Conservation (phyloP, 2,888 invertebrate genomes). For the Parthenolecanium corni region DNA sequence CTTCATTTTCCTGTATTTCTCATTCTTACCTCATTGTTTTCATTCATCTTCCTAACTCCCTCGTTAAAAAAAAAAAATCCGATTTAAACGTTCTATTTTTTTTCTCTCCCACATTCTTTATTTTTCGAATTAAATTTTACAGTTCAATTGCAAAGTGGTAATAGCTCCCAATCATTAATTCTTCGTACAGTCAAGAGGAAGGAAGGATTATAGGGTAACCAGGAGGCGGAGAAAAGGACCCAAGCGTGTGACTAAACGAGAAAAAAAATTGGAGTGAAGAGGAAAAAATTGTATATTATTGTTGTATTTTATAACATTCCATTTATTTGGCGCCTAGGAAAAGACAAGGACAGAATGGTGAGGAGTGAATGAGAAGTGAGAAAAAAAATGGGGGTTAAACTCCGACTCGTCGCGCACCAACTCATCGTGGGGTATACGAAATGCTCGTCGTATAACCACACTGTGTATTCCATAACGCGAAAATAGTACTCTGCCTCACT, state of each 20-base stretch:
- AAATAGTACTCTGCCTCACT: background rate
- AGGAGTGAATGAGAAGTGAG: background rate
- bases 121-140: conserved; percentile 11
- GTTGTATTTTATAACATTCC: conserved; percentile 20
- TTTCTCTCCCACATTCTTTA: background rate
- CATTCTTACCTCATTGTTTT: too few relatives aligned
- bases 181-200: conserved; percentile 2
- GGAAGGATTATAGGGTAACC: too few relatives aligned
- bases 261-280: background rate
- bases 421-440: too few relatives aligned
- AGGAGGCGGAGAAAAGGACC: too few relatives aligned
- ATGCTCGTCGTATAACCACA: conserved; percentile 8
- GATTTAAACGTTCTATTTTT: conserved; percentile 4
- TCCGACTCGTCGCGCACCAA: too few relatives aligned
- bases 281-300: background rate
- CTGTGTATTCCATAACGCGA: conserved; percentile 18
- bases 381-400: conserved; percentile 9
- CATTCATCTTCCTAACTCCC: too few relatives aligned
- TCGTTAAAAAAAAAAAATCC: conserved; percentile 2
- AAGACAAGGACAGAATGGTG: background rate
- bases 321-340: background rate
- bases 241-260: background rate
- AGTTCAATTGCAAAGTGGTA: conserved; percentile 19
- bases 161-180: conserved; percentile 12
- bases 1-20: too few relatives aligned